These are phyloP conservation scores for Liopterus haemorrhoidalis DNA, from an alignment of 2,888 invertebrate species.

Conservation along the genomic window DNA sequence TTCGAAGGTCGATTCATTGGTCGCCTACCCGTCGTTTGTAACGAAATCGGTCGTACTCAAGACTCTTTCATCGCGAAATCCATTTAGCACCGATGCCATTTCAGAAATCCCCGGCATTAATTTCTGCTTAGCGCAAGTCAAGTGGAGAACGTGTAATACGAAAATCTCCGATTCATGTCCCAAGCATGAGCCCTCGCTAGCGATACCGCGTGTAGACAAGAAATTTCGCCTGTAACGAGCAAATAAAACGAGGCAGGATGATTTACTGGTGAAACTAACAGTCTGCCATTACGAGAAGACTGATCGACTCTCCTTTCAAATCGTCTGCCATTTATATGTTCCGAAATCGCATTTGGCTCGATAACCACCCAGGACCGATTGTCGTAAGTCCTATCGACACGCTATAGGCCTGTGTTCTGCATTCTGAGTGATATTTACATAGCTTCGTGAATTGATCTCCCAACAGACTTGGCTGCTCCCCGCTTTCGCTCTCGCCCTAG, in stretches of 20 bases:
- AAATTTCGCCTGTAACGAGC: constrained; percentile 24
- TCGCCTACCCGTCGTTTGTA: not conserved
- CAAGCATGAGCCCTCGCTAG: not conserved
- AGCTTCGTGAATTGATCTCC: too few species aligned
- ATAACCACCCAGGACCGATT: constrained; percentile 14
- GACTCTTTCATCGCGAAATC: constrained; percentile 14
- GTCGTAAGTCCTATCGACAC: constrained; percentile 4
- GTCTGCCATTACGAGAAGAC: constrained; percentile 22
- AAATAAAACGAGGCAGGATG: constrained; percentile 24
- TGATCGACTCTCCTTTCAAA: constrained; percentile 24
- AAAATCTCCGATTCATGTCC: constrained; percentile 13
- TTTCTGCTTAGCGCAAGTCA: constrained; percentile 16
- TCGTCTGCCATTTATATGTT: constrained; percentile 25
- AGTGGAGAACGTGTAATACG: too few species aligned
- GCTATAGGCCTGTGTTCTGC: too few species aligned
- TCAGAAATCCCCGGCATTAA: constrained; percentile 14
- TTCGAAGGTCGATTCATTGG: not conserved
- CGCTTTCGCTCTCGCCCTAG: too few species aligned
- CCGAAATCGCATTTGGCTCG: constrained; percentile 22
- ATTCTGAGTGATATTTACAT: too few species aligned
- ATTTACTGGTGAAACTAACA: constrained; percentile 24
- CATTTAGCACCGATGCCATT: constrained; percentile 1
- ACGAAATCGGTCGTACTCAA: constrained; percentile 5
- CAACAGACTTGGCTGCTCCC: too few species aligned
- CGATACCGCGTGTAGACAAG: constrained; percentile 22